Base-by-base conservation (phyloP, 2,113 vertebrate genomes). In the Zootoca vivipara region DNA sequence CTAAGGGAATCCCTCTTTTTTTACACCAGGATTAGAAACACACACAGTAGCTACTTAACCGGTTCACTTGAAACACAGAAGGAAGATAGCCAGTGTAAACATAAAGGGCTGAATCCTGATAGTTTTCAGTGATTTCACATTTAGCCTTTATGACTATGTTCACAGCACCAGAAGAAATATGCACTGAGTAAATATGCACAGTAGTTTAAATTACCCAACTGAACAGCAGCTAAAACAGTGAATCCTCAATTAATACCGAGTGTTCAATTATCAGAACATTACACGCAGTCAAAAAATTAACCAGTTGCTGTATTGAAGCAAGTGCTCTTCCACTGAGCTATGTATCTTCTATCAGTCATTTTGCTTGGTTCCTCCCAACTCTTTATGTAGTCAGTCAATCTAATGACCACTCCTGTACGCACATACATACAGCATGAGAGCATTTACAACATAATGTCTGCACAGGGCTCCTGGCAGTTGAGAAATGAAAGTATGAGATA, bases 181-280 rank as follows among this genome's bases (percentile, higher is more conserved):
- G 40, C 0, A 0, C 3, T 79, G 28, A 15, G 16, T 42, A 79
- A 79, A 79, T 58, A 79, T n/a, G 78, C 30, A 56, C 46, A 79
- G 30, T 18, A 58, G 78, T 79, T 79, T 58, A 79, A 79, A 12
- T 58, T n/a, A 58, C 78, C 28, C 30, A n/a, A 33, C 16, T 20
- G 52, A 56, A 56, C 46, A 79, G 78, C 30, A 12, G 78, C 78
- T 79, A 46, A 79, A 33, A n/a, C 7, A 24, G 75, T 10, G 62
- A 88, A 5, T n/a, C 78, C 72, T 0, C 20, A 52, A 91, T 90
- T 0, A 91, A 88, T 89, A 83, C 35, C 52, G 69, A 62, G 87
- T 90, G 90, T 73, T 40, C 38, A 86, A 85, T 72, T 65, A 65
- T 42, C 65, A 7, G 58, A 78, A 83, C 12, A 85, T 75, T 85